Base-by-base conservation (phyloP, 2,888 invertebrate species). In the Pristionchus entomophagus region DNA sequence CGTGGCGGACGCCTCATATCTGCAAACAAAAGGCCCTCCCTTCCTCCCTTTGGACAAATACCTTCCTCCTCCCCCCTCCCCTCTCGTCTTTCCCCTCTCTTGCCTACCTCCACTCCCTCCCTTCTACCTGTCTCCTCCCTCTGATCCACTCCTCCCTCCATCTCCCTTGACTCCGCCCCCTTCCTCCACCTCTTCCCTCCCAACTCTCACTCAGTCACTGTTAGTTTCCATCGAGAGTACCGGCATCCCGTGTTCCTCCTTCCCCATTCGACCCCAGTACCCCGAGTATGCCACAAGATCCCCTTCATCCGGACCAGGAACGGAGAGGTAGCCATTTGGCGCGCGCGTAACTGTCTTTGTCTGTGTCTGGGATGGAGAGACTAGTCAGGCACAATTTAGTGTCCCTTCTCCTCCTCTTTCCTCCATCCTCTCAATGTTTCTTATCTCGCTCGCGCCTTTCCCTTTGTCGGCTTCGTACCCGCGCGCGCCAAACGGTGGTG, bases 21-120 rank as follows among this genome's bases (percentile, higher is more conserved):
- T 38, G 82, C 82, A 59, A 82, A 82, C 82, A 59, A 56, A 38
- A 82, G 56, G 38, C 32, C 41, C n/a, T n/a, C n/a, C n/a, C n/a
- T n/a, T n/a, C n/a, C n/a, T n/a, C n/a, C 41, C 53, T 53, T 38
- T 82, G 35, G 80, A 80, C 80, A 53, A 53, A 80, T 82, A 38
- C 17, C 56, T 84, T 45, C 10, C 45, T 59, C n/a, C 45, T 6
- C 22, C 38, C 35, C 38, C 41, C 32, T 38, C 32, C 45, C 62
- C 83, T 62, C 62, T 29, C 38, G n/a, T 41, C 26, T 41, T 41
- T 38, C n/a, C 62, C 14, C 62, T 32, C 29, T 62, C 83, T 51
- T 22, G 19, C 59, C 29, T 38, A 29, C 83, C 19, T 26, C n/a
- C 22, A 26, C 32, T 22, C 56, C 35, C 51, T 22, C 83, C 35